Evolutionary conservation across 1,140 invertebrate species (phyloP).

Genomic region (Atta colombica): DNA sequence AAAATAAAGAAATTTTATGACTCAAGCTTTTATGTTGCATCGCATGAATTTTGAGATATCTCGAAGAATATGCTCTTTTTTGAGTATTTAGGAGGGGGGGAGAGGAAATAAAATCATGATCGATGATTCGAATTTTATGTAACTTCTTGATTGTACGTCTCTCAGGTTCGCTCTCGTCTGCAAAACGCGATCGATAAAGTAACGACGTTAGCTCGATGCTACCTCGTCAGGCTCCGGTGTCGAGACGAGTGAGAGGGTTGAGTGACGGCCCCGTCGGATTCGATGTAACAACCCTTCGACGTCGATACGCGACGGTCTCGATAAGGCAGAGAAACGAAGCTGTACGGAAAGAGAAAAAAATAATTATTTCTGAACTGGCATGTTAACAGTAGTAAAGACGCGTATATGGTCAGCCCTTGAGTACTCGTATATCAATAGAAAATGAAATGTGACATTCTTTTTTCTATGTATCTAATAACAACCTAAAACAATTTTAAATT

Average conservation of each 20-base stretch:
- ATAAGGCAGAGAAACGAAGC: conserved; percentile 59
- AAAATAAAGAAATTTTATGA: conserved; percentile 35
- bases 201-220: conserved; percentile 65
- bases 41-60: conserved; percentile 29
- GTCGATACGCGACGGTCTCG: conserved; percentile 52
- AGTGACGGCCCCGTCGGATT: conserved; percentile 66
- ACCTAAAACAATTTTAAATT: background rate
- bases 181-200: conserved; percentile 65
- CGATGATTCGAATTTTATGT: conserved; percentile 31
- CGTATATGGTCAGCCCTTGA: conserved; percentile 26
- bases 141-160: conserved; percentile 47
- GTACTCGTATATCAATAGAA: background rate
- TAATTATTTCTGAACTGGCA: conserved; percentile 58
- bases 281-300: conserved; percentile 68
- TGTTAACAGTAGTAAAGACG: conserved; percentile 42
- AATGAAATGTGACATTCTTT: background rate
- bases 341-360: conserved; percentile 53
- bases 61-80: background rate
- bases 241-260: conserved; percentile 66
- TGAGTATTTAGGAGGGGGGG: background rate
- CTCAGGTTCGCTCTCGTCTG: conserved; percentile 27
- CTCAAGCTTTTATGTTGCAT: background rate
- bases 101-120: background rate
- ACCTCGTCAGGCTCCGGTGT: conserved; percentile 65
- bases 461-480: background rate